Conservation (phyloP, 2,888 invertebrate genomes). For the Neoascia interrupta region DNA sequence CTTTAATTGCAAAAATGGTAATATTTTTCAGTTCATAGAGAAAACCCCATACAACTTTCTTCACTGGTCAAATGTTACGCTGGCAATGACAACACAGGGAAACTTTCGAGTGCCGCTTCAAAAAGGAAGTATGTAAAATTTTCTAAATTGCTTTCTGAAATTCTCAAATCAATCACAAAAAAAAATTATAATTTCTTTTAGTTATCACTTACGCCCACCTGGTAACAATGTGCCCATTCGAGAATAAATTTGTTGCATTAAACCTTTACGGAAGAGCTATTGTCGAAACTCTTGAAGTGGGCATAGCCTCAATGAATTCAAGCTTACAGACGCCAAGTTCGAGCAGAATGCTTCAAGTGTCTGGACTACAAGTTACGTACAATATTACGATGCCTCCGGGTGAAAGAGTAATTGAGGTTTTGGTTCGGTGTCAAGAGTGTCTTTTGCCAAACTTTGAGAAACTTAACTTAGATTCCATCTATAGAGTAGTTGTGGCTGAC, state of each 20-base stretch:
- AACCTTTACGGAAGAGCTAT: conserved; percentile 85
- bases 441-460: conserved; percentile 83
- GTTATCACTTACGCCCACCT: conserved; percentile 86
- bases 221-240: conserved; percentile 87
- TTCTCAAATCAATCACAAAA: too few species aligned
- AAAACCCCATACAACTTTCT: conserved; percentile 73
- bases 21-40: conserved; percentile 39
- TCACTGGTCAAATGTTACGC: conserved; percentile 84
- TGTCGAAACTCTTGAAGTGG: conserved; percentile 83
- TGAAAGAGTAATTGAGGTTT: conserved; percentile 81
- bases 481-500: conserved; percentile 83
- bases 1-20: too few species aligned
- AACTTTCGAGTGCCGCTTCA: conserved; percentile 84
- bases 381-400: conserved; percentile 82
- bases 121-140: conserved; percentile 80
- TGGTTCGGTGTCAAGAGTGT: conserved; percentile 84
- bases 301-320: conserved; percentile 77
- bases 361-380: conserved; percentile 80
- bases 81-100: conserved; percentile 84
- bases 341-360: conserved; percentile 81
- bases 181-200: conserved; percentile 75
- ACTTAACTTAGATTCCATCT: conserved; percentile 81
- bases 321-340: conserved; percentile 68
- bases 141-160: not conserved
- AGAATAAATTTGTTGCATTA: conserved; percentile 87